These are phyloP conservation scores for Miltochrista miniata DNA, from an alignment of 2,888 invertebrate genomes.

Conservation along the genomic window DNA sequence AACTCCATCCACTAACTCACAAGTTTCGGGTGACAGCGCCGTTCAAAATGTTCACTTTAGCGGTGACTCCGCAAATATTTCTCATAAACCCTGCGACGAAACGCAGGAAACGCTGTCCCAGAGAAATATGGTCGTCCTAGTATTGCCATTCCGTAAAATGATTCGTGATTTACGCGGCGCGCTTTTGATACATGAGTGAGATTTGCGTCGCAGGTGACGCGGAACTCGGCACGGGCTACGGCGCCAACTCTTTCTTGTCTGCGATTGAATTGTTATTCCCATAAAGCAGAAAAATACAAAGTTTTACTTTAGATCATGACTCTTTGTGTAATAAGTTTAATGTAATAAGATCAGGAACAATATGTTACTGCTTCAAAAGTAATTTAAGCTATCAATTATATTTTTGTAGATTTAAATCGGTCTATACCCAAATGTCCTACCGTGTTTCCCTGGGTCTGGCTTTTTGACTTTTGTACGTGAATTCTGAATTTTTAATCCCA, in stretches of 20 bases:
- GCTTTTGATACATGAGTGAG: constrained; percentile 64
- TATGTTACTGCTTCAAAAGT: too few species aligned
- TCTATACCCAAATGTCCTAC: too few species aligned
- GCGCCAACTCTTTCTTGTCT: constrained; percentile 33
- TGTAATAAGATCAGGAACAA: too few species aligned
- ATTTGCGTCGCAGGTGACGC: constrained; percentile 62
- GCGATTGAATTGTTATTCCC: constrained; percentile 58
- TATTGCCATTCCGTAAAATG: constrained; percentile 66
- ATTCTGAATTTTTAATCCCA: too few species aligned
- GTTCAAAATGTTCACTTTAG: constrained; percentile 36
- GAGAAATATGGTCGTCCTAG: constrained; percentile 63
- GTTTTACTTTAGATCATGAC: constrained; percentile 16
- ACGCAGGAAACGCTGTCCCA: constrained; percentile 51
- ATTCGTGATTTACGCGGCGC: constrained; percentile 67
- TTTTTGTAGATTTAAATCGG: too few species aligned
- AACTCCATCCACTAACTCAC: constrained; percentile 2
- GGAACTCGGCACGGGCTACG: not conserved
- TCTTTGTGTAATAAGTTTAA: not conserved
- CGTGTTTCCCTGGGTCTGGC: too few species aligned
- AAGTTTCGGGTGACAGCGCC: constrained; percentile 13
- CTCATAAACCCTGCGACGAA: constrained; percentile 53
- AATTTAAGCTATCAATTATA: too few species aligned
- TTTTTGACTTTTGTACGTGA: too few species aligned
- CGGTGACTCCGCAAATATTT: constrained; percentile 64
- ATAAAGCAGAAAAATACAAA: constrained; percentile 38